Evolutionary conservation across 2,888 invertebrate species (phyloP).

Genomic region (Parochlus steinenii): DNA sequence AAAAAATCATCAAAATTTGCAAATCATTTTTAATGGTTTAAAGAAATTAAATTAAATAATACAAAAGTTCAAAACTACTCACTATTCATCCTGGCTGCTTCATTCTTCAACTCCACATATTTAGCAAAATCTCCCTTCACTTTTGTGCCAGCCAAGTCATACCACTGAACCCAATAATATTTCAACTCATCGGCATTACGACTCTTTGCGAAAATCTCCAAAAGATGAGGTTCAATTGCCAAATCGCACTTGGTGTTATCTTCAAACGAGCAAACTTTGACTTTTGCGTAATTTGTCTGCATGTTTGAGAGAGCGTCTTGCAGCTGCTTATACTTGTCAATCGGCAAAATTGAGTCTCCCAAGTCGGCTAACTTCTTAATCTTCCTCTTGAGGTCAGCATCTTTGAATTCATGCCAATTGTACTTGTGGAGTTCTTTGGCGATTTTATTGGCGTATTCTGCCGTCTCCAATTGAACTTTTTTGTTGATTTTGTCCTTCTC

Average conservation of each 20-base stretch:
- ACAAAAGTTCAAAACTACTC: constrained; percentile 20
- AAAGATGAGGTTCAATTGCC: constrained; percentile 60
- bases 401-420: constrained; percentile 48
- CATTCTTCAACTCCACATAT: constrained; percentile 49
- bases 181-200: constrained; percentile 61
- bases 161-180: constrained; percentile 66
- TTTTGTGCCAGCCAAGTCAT: constrained; percentile 51
- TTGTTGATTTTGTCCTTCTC: constrained; percentile 40
- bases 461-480: constrained; percentile 23
- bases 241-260: constrained; percentile 42
- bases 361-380: constrained; percentile 56
- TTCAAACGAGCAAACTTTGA: constrained; percentile 55
- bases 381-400: constrained; percentile 51
- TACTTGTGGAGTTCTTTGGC: constrained; percentile 36
- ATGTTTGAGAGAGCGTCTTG: constrained; percentile 49
- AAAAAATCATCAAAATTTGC: too few species aligned
- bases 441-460: constrained; percentile 28
- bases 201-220: constrained; percentile 46
- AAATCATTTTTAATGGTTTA: too few species aligned
- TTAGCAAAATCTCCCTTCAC: constrained; percentile 43
- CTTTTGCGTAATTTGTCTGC: constrained; percentile 59
- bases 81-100: constrained; percentile 57
- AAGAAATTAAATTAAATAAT: neutral
- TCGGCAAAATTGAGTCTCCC: constrained; percentile 54
- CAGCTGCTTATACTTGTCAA: constrained; percentile 43